These are phyloP conservation scores for Orthosia cruda DNA, from an alignment of 2,888 invertebrate species.

Conservation along the genomic window DNA sequence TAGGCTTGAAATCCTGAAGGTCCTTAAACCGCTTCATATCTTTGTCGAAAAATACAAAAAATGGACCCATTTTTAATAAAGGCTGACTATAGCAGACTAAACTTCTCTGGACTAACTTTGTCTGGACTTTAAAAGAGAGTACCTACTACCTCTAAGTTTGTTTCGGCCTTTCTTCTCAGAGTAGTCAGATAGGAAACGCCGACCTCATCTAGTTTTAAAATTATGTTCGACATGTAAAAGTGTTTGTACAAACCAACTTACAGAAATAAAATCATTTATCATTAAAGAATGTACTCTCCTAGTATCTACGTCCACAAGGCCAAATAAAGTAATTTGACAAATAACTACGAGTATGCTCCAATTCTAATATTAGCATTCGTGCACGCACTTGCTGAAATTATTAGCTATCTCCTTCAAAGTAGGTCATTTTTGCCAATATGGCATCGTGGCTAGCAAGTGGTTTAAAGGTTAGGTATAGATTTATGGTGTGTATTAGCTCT, in stretches of 20 bases:
- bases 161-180: no score
- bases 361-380: constrained; percentile 21
- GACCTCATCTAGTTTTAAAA: no score
- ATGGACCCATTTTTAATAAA: neutral
- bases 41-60: neutral
- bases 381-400: constrained; percentile 10
- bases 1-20: neutral
- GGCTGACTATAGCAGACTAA: neutral
- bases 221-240: no score
- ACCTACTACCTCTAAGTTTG: no score
- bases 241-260: no score
- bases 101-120: no score
- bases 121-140: no score
- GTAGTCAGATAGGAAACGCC: no score
- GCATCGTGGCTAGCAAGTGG: neutral
- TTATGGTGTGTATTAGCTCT: neutral
- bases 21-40: neutral
- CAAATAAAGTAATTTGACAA: neutral
- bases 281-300: no score
- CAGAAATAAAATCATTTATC: no score
- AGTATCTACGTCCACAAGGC: neutral
- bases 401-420: constrained; percentile 8
- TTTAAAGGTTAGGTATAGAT: neutral
- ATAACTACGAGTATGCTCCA: constrained; percentile 1
- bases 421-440: constrained; percentile 3